These are phyloP conservation scores for Tetragnatha montana DNA, from an alignment of 2,888 invertebrate species.

Conservation along the genomic window DNA sequence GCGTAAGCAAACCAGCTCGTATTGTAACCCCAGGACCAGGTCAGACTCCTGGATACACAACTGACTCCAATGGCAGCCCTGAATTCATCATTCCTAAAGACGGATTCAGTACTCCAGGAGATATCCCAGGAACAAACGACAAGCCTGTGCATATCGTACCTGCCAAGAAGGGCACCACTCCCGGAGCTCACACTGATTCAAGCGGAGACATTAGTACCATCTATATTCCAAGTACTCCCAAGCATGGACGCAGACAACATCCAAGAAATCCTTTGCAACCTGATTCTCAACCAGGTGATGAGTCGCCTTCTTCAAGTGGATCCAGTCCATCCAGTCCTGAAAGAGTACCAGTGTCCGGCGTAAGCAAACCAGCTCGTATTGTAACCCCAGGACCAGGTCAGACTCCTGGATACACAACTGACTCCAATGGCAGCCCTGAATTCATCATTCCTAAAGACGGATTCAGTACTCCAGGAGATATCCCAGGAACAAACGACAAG, in stretches of 20 bases:
- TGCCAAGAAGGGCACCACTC: slow-evolving; percentile 15
- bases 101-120: slow-evolving; percentile 24
- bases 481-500: background rate
- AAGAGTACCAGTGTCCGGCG: too few relatives aligned
- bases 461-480: background rate
- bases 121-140: slow-evolving; percentile 19
- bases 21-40: background rate
- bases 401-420: slow-evolving; percentile 1
- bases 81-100: slow-evolving; percentile 25
- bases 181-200: slow-evolving; percentile 6
- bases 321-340: too few relatives aligned
- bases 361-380: too few relatives aligned
- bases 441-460: too few relatives aligned
- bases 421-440: background rate
- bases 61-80: background rate
- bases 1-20: too few relatives aligned
- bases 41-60: background rate
- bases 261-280: too few relatives aligned
- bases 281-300: too few relatives aligned
- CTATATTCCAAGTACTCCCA: slow-evolving; percentile 8
- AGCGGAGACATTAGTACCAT: slow-evolving; percentile 12
- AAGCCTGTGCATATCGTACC: slow-evolving; percentile 17
- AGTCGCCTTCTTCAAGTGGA: too few relatives aligned
- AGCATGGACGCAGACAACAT: too few relatives aligned
- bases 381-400: background rate